Evolutionary conservation across 2,888 invertebrate species (phyloP), one percentile per base, ranked within the genome.

Genomic region (Diogma glabrata): DNA sequence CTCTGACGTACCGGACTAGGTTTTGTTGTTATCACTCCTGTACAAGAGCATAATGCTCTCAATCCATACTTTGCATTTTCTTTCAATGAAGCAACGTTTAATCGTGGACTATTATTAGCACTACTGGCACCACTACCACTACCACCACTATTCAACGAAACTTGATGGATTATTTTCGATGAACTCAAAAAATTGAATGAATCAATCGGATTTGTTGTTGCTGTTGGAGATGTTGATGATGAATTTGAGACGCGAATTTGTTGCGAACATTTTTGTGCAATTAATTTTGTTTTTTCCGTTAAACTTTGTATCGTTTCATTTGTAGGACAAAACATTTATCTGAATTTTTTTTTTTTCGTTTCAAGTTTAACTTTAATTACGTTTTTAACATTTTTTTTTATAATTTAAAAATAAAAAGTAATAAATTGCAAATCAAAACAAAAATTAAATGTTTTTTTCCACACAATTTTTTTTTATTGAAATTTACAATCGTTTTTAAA

Each of bases 231-330:
- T 55, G 53, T 47, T 56, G 49, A 52, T 54, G 55, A 53, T 58
- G 56, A 59, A 54, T 59, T 59, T 30, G 55, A 57, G 56, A 59
- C 59, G 10, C 63, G 57, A 56, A 59, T 62, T 59, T 54, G 63
- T 56, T 59, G 65, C 53, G 61, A 63, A 62, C 62, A 68, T 55
- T 56, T 69, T 63, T 57, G 69, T 60, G 69, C 68, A 60, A 57
- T 61, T 58, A 54, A 61, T 62, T 56, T 67, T 57, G 60, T 67
- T 63, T 53, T 63, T 53, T 58, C 59, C 16, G 59, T 58, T 22
- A 60, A 50, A 57, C 53, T 58, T 51, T 58, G 59, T 51, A 65
- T 56, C 51, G 62, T 62, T 46, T 67, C 67, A 57, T 66, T 65
- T 54, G 62, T 56, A 58, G 66, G 63, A 58, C 65, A 66, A 57